These are phyloP conservation scores for Nanorana parkeri DNA, from an alignment of 2,113 vertebrate species.

Conservation along the genomic window DNA sequence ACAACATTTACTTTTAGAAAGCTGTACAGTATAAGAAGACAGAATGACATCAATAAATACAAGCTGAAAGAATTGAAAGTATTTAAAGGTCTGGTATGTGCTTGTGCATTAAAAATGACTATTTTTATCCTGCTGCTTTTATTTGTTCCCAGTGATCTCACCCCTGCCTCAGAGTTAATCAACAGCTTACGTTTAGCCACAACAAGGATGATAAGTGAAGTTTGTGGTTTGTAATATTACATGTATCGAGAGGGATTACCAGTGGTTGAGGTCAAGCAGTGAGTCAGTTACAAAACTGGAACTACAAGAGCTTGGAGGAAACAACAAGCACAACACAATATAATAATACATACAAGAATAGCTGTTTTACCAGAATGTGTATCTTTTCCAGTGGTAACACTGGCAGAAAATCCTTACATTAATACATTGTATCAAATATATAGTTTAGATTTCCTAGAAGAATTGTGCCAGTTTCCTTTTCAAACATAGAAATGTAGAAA, in stretches of 20 bases:
- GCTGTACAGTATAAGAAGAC: not conserved
- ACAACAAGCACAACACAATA: not conserved
- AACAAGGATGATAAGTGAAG: slow-evolving; percentile 1
- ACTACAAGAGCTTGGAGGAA: not conserved
- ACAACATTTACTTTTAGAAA: slow-evolving; percentile 7
- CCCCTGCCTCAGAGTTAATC: not conserved
- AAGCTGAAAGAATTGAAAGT: no score
- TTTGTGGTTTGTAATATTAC: slow-evolving; percentile 9
- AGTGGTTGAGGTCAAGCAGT: not conserved
- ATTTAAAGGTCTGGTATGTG: no score
- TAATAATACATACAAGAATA: not conserved
- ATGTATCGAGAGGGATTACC: not conserved
- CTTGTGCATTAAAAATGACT: not conserved
- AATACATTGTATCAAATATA: no score
- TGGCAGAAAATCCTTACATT: no score
- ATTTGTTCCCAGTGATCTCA: not conserved
- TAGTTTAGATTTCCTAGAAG: no score
- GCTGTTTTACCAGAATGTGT: no score
- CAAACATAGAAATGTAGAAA: no score
- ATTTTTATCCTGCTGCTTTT: slow-evolving; percentile 4
- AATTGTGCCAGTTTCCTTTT: no score
- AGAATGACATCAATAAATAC: not conserved
- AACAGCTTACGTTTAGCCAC: not conserved
- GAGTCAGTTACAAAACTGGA: not conserved
- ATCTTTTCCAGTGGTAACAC: no score